phyloP scores from a whole-genome alignment of 2,888 invertebrate species.

The Ormyrus thymus region DNA sequence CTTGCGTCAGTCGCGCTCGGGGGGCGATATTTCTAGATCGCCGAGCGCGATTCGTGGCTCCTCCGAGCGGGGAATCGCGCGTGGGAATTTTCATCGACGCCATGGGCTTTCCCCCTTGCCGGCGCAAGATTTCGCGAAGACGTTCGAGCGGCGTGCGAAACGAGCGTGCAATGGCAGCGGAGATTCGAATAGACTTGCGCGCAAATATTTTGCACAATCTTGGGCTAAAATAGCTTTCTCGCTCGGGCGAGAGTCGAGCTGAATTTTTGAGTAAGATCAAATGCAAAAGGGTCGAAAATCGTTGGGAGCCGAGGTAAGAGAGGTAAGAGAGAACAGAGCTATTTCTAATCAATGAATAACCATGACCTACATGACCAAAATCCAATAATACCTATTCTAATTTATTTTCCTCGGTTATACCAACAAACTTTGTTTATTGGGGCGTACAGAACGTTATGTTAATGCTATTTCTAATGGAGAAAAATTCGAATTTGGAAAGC shows the following conservation, averaged over 20 bases:
- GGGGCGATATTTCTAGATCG: slow-evolving; percentile 65
- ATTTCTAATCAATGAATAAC: slow-evolving; percentile 45
- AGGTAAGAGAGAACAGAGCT: slow-evolving; percentile 7
- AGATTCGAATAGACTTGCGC: too few species aligned
- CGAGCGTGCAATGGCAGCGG: too few species aligned
- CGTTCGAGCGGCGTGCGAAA: too few species aligned
- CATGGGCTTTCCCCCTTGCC: background rate
- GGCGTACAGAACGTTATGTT: background rate
- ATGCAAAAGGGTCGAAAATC: too few species aligned
- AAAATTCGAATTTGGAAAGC: slow-evolving; percentile 33
- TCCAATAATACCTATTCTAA: background rate
- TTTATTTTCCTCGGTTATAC: background rate
- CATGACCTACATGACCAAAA: slow-evolving; percentile 32
- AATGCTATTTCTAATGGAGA: slow-evolving; percentile 10
- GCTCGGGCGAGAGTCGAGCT: too few species aligned
- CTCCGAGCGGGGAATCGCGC: slow-evolving; percentile 40
- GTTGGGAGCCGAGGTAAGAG: too few species aligned
- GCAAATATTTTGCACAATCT: too few species aligned
- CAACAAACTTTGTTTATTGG: slow-evolving; percentile 11
- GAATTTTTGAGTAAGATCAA: too few species aligned
- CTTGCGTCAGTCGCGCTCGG: slow-evolving; percentile 59
- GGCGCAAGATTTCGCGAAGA: too few species aligned
- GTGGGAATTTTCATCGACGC: slow-evolving; percentile 26
- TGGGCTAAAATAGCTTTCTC: too few species aligned
- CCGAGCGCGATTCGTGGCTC: slow-evolving; percentile 52